Conservation (phyloP, 2,113 vertebrate species). For the Blennius ocellaris region DNA sequence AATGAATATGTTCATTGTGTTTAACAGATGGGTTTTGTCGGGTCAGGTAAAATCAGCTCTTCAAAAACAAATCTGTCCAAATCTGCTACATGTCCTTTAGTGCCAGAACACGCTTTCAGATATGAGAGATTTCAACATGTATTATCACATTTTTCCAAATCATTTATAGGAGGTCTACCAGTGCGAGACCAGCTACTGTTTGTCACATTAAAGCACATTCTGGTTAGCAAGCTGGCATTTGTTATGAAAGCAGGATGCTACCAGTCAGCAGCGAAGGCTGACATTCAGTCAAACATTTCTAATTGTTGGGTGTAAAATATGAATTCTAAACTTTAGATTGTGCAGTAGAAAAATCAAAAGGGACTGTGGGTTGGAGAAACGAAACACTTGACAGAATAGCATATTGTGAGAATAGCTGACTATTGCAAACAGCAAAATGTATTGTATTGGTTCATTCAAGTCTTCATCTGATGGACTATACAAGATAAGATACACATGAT, state of each 20-base stretch:
- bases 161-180: constrained; percentile 34
- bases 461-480: not conserved
- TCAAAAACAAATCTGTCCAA: not conserved
- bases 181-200: constrained; percentile 19
- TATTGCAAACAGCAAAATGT: too few species aligned
- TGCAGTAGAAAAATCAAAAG: constrained; percentile 2
- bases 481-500: not conserved
- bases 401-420: too few species aligned
- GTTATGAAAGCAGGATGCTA: constrained; percentile 31
- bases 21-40: not conserved
- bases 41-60: not conserved
- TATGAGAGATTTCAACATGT: not conserved
- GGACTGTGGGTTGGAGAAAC: not conserved
- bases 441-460: not conserved
- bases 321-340: constrained; percentile 23
- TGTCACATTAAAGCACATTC: constrained; percentile 38
- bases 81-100: not conserved
- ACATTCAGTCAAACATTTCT: not conserved
- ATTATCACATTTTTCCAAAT: not conserved
- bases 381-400: too few species aligned
- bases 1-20: not conserved
- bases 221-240: constrained; percentile 50
- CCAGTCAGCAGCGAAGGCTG: constrained; percentile 19
- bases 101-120: too few species aligned
- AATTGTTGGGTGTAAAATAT: constrained; percentile 27